Base-by-base conservation (phyloP, 2,113 vertebrate species). In the Scartelaos histophorus region DNA sequence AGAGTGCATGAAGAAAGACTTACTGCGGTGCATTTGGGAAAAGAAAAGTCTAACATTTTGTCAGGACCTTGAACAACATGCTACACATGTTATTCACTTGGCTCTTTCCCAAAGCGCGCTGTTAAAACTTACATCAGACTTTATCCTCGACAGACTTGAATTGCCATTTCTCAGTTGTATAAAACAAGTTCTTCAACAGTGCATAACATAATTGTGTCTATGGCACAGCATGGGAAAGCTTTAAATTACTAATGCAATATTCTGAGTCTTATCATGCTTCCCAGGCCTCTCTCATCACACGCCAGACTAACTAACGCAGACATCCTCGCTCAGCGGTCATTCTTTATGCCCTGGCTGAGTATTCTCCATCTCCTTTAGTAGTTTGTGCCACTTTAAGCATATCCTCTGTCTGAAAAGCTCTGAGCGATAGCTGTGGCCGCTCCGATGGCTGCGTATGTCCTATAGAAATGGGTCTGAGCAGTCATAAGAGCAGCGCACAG, bases 201-300 rank as follows among this genome's bases (percentile, higher is more conserved):
- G 45, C 69, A 69, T 66, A 43, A 64, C 35, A 75, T 43, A 34
- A 76, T 38, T 43, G 15, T 74, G 12, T 70, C 2, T 13, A 66
- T 70, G 73, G 53, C 38, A 66, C 75, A 19, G 38, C 76, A 78
- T 15, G 45, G 81, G 72, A 51, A 73, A n/a, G 7, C 51, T 22
- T 56, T 82, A 53, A 86, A 90, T 90, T 70, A 88, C 75, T 84
- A 71, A 92, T 78, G 83, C 74, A 66, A 76, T 51, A 72, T 64
- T 79, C 19, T 24, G 17, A 67, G 69, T 56, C 65, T 67, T 49
- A 72, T 75, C 67, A 34, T 11, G 57, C 34, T 45, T 25, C 21
- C n/a, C 69, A 45, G 9, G 49, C 17, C 17, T 29, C 16, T 3
- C 51, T 7, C 49, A 3, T 43, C 65, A 69, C 45, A 2, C 45